A percentile compares a stretch with the other conserved stretches of the same genome.
Conservation (phyloP, 1,140 invertebrate species). For the Sinonovacula constricta region DNA sequence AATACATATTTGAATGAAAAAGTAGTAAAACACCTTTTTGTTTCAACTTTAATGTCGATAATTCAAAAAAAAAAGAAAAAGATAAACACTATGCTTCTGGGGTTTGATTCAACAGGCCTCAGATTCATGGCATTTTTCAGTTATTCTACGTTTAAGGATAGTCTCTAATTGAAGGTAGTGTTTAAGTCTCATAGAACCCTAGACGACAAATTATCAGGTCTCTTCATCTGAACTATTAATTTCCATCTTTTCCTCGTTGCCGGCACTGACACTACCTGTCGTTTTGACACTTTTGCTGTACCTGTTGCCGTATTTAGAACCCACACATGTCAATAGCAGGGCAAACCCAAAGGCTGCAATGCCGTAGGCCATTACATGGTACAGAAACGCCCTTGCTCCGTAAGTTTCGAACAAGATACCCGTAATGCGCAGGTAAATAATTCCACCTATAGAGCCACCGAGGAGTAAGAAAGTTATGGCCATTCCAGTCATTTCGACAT, state of each 20-base stretch:
- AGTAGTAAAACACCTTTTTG: no score
- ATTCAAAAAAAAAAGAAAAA: no score
- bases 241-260: background rate
- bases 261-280: background rate
- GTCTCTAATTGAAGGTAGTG: background rate
- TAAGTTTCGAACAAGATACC: constrained; percentile 62
- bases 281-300: background rate
- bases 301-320: constrained; percentile 41
- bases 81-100: no score
- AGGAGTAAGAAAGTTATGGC: constrained; percentile 59
- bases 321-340: constrained; percentile 23
- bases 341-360: constrained; percentile 18
- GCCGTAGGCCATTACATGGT: constrained; percentile 53
- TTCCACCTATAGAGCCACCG: constrained; percentile 59
- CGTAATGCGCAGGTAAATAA: constrained; percentile 56
- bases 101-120: no score
- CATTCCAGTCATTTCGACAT: constrained; percentile 59
- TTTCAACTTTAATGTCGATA: no score
- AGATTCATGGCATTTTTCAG: background rate
- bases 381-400: constrained; percentile 54
- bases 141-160: background rate
- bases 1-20: no score
- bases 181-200: background rate
- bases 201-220: background rate
- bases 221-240: background rate